Base-by-base conservation (phyloP, 2,113 vertebrate genomes). In the Spilogale gracilis region DNA sequence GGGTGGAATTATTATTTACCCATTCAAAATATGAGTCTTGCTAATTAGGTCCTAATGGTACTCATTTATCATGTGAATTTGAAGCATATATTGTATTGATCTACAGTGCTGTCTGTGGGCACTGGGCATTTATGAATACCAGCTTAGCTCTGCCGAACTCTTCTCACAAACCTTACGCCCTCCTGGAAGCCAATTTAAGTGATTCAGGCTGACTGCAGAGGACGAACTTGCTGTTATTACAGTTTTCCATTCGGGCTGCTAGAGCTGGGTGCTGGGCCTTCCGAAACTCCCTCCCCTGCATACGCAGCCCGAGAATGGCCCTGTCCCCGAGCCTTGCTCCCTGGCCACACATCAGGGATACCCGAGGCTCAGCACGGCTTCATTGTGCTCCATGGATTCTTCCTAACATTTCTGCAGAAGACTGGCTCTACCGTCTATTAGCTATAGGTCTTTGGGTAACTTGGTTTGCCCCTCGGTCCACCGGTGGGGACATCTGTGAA, bases 31-130 rank as follows among this genome's bases (percentile, higher is more conserved):
- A 96, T 48, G 90, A 97, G 90, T 61, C 94, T 97, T 85, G 94
- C 92, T 98, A 98, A 98, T 98, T 97, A 97, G 97, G 95, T 80
- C 95, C 38, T 97, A 98, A 98, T 97, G 88, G 95, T 52, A 8
- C 67, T 93, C 95, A 9, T 97, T 95, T 69, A 96, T 97, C 96
- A 96, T 76, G 54, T 52, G 96, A 61, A 88, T 91, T 81, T 76
- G 74, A 69, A 94, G 71, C 96, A 82, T 79, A 71, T 14, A 95
- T 10, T 83, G 78, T 92, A 98, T 96, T 92, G 96, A 98, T 97
- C 95, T 93, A 85, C 78, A 48, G 5, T 20, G 65, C 0, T 52
- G 73, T 90, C 94, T 32, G 1, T 0, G 48, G 61, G 52, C 74
- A 87, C n/a, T 8, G 83, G 73, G 69, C 5, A 2, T 94, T 97